A percentile compares a stretch with the other conserved stretches of the same genome.
phyloP scores from a whole-genome alignment of 2,113 vertebrate genomes.

The Glaucidium brasilianum region DNA sequence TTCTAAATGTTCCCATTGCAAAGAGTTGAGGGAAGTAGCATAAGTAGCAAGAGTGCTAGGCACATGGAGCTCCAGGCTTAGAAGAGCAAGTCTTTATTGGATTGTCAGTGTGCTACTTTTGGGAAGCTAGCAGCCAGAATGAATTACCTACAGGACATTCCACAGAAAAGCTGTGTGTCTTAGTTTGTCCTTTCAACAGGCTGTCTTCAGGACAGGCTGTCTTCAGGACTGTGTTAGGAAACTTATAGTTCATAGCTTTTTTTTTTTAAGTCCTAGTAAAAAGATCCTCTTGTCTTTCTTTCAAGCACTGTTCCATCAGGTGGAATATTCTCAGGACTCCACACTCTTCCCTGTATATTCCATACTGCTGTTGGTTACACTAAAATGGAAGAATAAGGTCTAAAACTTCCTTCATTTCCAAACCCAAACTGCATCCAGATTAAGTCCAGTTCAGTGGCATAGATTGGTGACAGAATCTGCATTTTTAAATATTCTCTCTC shows the following conservation, averaged over 20 bases:
- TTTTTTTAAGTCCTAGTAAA: not conserved
- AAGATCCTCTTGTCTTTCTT: not conserved
- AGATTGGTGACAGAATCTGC: not conserved
- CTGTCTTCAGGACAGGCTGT: not conserved
- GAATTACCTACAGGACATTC: not conserved
- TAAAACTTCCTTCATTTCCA: not conserved
- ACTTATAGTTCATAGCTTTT: not conserved
- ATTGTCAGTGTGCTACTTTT: not conserved
- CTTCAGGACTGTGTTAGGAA: not conserved
- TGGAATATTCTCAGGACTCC: not conserved
- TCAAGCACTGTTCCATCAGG: not conserved
- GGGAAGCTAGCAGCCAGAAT: not conserved
- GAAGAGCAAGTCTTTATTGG: not conserved
- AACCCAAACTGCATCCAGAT: not conserved
- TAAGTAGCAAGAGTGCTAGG: not conserved
- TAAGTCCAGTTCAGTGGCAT: not conserved
- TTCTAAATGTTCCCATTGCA: not conserved
- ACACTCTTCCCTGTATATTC: rapidly evolving
- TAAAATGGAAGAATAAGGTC: not conserved
- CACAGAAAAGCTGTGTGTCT: not conserved
- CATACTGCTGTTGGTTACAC: not conserved
- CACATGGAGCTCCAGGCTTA: not conserved
- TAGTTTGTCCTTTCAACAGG: not conserved
- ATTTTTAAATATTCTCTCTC: not conserved
- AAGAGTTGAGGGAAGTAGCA: not conserved